A percentile compares a stretch with the other conserved stretches of the same genome.
Evolutionary conservation across 2,113 vertebrate species (phyloP).

Genomic region (Ciconia maguari): DNA sequence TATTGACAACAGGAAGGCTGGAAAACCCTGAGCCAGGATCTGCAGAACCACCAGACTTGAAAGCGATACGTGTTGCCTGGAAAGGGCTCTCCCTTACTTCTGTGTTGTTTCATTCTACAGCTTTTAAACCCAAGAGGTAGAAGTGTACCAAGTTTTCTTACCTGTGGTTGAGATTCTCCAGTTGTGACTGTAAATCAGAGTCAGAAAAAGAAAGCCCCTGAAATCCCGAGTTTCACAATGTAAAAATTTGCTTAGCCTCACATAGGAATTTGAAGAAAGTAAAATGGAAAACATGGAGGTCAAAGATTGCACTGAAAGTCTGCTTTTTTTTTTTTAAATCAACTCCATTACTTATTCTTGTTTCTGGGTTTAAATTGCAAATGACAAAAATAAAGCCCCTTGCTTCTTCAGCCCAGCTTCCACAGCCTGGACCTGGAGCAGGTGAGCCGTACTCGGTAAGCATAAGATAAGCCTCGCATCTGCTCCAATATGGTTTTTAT

Average conservation of each 20-base stretch:
- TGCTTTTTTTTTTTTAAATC: neutral
- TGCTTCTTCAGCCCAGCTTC: neutral
- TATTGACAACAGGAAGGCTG: neutral
- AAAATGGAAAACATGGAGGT: neutral
- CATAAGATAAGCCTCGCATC: neutral
- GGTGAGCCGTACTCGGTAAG: neutral
- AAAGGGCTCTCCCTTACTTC: neutral
- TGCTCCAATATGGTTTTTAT: neutral
- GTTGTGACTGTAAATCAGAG: neutral
- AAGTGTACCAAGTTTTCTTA: neutral
- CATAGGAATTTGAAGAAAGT: neutral
- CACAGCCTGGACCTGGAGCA: neutral
- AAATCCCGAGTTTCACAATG: neutral
- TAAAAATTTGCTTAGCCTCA: neutral
- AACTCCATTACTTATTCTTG: neutral
- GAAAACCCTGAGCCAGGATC: neutral
- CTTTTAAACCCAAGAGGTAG: neutral
- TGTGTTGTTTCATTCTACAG: neutral
- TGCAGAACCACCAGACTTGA: neutral
- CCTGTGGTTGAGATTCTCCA: too few species aligned
- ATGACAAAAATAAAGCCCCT: neutral
- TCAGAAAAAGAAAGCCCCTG: neutral
- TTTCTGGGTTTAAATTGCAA: neutral
- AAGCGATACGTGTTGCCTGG: rapidly evolving
- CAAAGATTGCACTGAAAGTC: neutral